Percentiles rank a stretch among this genome's conserved stretches.
Evolutionary conservation across 1,140 invertebrate genomes (phyloP).

Genomic region (Halesus radiatus): DNA sequence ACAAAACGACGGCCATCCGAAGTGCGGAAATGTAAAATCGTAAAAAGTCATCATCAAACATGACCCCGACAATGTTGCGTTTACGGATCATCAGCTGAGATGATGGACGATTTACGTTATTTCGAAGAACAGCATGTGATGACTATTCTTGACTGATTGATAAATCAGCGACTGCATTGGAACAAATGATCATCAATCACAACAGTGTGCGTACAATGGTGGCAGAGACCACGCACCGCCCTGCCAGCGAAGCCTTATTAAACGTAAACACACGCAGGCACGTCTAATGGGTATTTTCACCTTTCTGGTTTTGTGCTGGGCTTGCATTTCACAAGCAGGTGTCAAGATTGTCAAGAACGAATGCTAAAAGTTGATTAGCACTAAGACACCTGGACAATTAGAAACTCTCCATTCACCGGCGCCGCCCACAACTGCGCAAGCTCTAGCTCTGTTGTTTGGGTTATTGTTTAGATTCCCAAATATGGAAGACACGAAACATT

Average conservation of each 20-base stretch:
- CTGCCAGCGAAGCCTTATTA: not conserved
- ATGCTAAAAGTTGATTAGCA: slow-evolving; percentile 17
- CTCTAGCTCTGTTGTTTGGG: not conserved
- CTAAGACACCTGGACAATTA: slow-evolving; percentile 10
- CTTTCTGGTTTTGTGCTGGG: not conserved
- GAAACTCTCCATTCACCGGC: slow-evolving; percentile 2
- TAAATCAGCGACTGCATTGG: not conserved
- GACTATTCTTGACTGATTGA: not conserved
- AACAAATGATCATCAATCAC: slow-evolving; percentile 17
- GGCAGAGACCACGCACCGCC: not conserved
- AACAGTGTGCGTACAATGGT: slow-evolving; percentile 2
- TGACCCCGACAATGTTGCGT: not conserved
- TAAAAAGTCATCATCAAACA: not conserved
- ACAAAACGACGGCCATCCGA: not conserved
- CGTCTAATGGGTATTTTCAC: slow-evolving; percentile 12
- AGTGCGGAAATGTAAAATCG: not conserved
- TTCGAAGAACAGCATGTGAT: not conserved
- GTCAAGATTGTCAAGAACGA: not conserved
- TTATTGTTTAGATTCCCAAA: not conserved
- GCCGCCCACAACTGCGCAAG: not conserved
- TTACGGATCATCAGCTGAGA: not conserved
- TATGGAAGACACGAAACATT: not conserved
- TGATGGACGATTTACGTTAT: not conserved
- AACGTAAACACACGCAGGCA: not conserved
- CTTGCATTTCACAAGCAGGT: slow-evolving; percentile 8